Conservation (phyloP, 2,113 vertebrate species). For the Ia io region DNA sequence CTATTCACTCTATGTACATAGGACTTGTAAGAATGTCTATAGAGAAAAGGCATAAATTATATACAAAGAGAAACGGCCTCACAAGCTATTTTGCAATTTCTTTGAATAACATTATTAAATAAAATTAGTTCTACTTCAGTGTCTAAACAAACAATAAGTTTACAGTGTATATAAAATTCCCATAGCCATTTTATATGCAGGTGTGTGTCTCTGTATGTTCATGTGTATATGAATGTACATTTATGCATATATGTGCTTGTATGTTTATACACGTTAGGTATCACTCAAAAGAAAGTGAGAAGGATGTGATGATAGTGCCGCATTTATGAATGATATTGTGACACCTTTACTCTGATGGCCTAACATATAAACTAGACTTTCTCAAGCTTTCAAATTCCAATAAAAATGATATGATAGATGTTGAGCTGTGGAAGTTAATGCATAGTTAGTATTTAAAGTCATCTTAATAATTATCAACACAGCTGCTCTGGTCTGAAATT, state of each 20-base stretch:
- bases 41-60: not conserved
- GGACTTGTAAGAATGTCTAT: not conserved
- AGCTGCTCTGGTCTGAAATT: slow-evolving; percentile 1
- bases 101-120: not conserved
- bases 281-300: not conserved
- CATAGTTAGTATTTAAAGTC: not conserved
- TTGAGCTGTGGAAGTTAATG: not conserved
- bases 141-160: not conserved
- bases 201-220: not conserved
- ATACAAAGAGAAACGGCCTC: not conserved
- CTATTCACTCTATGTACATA: not conserved
- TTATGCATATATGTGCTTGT: not conserved
- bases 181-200: not conserved
- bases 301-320: not conserved
- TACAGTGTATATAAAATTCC: not conserved
- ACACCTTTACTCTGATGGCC: not conserved
- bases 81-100: not conserved
- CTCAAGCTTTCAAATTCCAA: not conserved
- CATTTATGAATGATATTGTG: not conserved
- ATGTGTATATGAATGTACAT: not conserved
- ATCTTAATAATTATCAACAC: slow-evolving; percentile 6
- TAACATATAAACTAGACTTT: not conserved
- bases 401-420: not conserved
- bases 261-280: not conserved
- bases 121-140: not conserved